Evolutionary conservation across 2,888 invertebrate genomes (phyloP), one percentile per base, ranked within the genome.

Genomic region (Cheilosia pagana): DNA sequence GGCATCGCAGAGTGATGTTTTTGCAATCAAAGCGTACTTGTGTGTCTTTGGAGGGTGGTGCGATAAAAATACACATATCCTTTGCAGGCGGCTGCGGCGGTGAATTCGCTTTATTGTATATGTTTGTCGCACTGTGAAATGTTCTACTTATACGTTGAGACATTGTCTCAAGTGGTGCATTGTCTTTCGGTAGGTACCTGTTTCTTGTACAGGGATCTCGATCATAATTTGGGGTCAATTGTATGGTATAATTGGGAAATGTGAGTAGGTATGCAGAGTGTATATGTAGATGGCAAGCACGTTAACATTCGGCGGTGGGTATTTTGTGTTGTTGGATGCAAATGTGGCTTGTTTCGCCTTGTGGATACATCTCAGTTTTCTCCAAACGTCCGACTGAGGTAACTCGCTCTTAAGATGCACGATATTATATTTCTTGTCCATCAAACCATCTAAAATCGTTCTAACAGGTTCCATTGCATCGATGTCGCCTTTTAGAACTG

Each of bases 161-260:
- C 10, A 43, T 31, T 60, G 71, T 71, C 71, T 71, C 60, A 60
- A 71, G 71, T 39, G 71, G n/a, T 60, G 28, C 45, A 31, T 55
- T 21, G 19, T 43, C 31, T 25, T 59, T 14, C 43, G 8, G 3
- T 5, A 16, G 5, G 43, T 39, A n/a, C 25, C 41, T 53, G 23
- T 52, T 21, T 25, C 12, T 23, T 16, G 21, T 35, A 23, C 3
- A 6, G 35, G 5, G 19, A 57, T 16, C 19, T 35, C 35, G 25
- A 53, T 16, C 8, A 8, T 28, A 35, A 35, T 12, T 28, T n/a
- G 14, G 14, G 23, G 43, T 45, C 16, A 45, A 45, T 8, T 45
- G 43, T 8, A 16, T 45, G 43, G 43, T 45, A 0, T 16, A 43
- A 7, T 16, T 45, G n/a, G 7, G 43, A 8, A 45, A 45, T 16